These are phyloP conservation scores for Numenius arquata DNA, from an alignment of 2,113 vertebrate genomes.

Conservation along the genomic window DNA sequence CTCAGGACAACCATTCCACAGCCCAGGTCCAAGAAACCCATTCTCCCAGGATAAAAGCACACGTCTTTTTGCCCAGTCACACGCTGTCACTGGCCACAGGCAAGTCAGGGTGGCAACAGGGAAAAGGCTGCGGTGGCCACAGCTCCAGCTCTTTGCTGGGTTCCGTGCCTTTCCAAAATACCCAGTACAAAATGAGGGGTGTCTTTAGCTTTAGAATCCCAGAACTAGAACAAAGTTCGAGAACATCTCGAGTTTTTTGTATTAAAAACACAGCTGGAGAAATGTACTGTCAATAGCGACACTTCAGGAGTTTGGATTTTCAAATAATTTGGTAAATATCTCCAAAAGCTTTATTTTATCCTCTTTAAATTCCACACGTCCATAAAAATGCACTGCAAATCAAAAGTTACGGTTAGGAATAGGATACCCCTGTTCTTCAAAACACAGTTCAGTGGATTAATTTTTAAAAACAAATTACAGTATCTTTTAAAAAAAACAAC, in stretches of 20 bases:
- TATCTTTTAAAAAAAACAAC: neutral
- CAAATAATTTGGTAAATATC: neutral
- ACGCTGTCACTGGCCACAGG: neutral
- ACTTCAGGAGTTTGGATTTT: neutral
- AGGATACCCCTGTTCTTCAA: neutral
- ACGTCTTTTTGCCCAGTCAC: neutral
- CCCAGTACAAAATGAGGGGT: fast-evolving
- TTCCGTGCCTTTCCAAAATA: fast-evolving
- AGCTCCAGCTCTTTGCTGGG: neutral
- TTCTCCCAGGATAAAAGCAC: neutral
- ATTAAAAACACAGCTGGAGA: neutral
- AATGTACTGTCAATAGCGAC: neutral
- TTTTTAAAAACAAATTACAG: neutral
- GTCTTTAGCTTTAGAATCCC: neutral
- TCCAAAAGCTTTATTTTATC: neutral
- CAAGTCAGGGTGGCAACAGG: neutral
- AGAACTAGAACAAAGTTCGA: neutral
- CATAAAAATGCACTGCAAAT: neutral
- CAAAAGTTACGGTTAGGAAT: fast-evolving
- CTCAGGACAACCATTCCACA: neutral
- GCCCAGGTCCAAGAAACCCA: neutral
- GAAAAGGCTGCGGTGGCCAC: neutral
- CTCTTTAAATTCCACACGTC: neutral
- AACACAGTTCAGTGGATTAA: neutral
- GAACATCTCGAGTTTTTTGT: neutral